Evolutionary conservation across 2,113 vertebrate genomes (phyloP), one percentile per base, ranked within the genome.

Genomic region (Thunnus thynnus): DNA sequence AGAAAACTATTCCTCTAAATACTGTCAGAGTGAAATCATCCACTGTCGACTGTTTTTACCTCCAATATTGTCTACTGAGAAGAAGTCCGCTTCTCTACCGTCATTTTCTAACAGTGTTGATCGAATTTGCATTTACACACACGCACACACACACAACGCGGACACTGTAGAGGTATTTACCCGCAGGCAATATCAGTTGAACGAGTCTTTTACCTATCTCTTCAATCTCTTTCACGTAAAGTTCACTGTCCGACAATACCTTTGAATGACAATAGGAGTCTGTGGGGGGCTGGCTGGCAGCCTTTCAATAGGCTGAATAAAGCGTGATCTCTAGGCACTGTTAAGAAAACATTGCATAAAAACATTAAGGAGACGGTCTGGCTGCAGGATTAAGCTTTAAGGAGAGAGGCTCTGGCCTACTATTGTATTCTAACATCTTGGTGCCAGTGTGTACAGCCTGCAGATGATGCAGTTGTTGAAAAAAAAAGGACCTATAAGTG

Each of bases 321-420:
- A 86, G 88, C 86, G 71, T 78, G 87, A 88, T 90, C 82, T 86
- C 41, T 1, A 60, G 78, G 79, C 71, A 63, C 81, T 88, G 81
- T 86, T 88, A 89, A 80, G 69, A 89, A 90, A 93, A 93, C 89
- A 92, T 80, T 89, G 92, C 86, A 91, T 92, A 82, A 79, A 86
- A 76, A 80, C 86, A 80, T 83, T 76, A 81, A 77, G 85, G 85
- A 83, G 88, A 85, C 91, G 36, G 48, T 82, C 75, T 90, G 89
- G 77, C 82, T 85, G 82, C 82, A 71, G 82, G 88, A 84, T 78
- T 85, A 82, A 50, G 22, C 57, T 85, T 60, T 54, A n/a, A 46
- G n/a, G 46, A 67, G 50, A 72, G 76, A 84, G 58, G 25, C 66
- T 72, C 25, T 50, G 18, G 16, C 55, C 64, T 20, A 13, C 60